Evolutionary conservation across 2,888 invertebrate genomes (phyloP), one percentile per base, ranked within the genome.

Genomic region (Hypolimnas misippus): DNA sequence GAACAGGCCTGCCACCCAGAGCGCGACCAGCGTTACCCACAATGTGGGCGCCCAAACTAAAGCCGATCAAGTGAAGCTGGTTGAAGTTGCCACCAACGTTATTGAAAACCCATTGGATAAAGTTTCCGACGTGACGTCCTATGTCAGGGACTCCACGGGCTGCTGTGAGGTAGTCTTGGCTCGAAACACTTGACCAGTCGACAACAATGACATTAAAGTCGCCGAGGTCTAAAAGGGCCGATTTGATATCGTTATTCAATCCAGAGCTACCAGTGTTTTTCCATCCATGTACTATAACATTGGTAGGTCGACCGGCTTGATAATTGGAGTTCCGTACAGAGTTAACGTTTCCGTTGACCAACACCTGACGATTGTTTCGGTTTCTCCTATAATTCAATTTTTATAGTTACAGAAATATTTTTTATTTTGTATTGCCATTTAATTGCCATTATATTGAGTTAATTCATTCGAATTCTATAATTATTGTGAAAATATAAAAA

Each of bases 31-130:
- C 86, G 29, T 74, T 81, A 1, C 88, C 90, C n/a, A 86, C 82
- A 10, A 90, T 68, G 69, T 92, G 91, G 1, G 83, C 90, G 1
- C 91, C 91, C 42, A 91, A 81, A 71, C 89, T 91, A 76, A 87
- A 89, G 0, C 92, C 91, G 3, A 91, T 81, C 3, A 92, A 69
- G 61, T 92, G 91, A 8, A 85, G 70, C 21, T 55, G 81, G 6
- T 79, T 74, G 44, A 77, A 84, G 0, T 76, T 71, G n/a, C 62
- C 68, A 12, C 55, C 68, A 40, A 29, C 70, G 17, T 29, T 51
- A 10, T 25, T 57, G 52, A 52, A 69, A 52, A 71, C 71, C 72
- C 52, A 73, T 56, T 16, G 65, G 57, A 65, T 67, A 63, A 57
- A 85, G 35, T 75, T 72, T 19, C 83, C 86, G 3, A 87, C 64